A percentile compares a stretch with the other conserved stretches of the same genome.
Conservation (phyloP, 2,797 vertebrate species). For the Loris lydekkerianus region DNA sequence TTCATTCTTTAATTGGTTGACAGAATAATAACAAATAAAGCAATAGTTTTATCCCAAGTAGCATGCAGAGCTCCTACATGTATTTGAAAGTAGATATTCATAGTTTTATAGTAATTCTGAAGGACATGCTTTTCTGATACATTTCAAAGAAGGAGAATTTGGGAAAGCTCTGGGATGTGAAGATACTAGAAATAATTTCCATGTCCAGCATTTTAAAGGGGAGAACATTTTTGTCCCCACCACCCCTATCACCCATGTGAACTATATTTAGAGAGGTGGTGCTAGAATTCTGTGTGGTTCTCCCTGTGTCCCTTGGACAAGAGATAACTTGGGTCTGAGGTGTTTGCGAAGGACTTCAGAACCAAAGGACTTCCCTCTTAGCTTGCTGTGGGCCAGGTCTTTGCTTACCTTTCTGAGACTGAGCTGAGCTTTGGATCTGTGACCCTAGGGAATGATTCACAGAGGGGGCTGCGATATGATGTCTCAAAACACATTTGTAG, state of each 20-base stretch:
- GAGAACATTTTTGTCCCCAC: background rate
- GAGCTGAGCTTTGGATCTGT: background rate
- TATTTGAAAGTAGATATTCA: conserved; percentile 42
- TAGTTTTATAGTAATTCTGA: background rate
- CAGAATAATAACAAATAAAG: background rate
- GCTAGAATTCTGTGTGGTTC: background rate
- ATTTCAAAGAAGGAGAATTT: background rate
- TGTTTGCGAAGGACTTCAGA: background rate
- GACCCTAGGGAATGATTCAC: background rate
- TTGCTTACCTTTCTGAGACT: background rate
- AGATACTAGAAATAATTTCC: background rate
- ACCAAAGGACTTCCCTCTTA: background rate
- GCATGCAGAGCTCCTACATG: background rate
- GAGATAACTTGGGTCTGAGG: background rate
- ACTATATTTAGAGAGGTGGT: background rate
- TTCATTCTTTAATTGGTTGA: conserved; percentile 34
- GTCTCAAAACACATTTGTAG: background rate
- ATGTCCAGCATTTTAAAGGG: background rate
- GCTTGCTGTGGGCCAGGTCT: background rate
- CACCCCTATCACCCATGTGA: background rate
- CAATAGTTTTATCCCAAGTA: background rate
- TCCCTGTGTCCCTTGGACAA: background rate
- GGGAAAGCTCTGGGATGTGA: background rate
- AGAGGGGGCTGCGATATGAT: background rate
- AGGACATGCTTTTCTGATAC: background rate